Conservation (phyloP, 2,888 invertebrate genomes). For the Megaustenia siamemsis region DNA sequence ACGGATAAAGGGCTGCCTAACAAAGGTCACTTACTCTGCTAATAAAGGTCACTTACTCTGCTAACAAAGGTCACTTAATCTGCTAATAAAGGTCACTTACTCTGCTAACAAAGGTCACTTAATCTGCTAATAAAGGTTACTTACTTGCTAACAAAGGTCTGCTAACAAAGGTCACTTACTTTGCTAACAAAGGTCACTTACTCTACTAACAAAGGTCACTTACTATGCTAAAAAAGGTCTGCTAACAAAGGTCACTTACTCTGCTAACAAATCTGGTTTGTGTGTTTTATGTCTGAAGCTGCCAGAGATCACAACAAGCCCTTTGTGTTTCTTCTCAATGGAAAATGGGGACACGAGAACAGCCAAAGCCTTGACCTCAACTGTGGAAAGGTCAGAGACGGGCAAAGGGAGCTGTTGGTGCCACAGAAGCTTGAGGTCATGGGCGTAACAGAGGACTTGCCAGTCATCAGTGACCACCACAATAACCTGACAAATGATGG, state of each 20-base stretch:
- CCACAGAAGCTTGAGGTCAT: slow-evolving; percentile 73
- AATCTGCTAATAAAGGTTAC: no score
- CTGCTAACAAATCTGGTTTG: slow-evolving; percentile 42
- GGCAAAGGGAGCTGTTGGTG: slow-evolving; percentile 65
- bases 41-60: slow-evolving; percentile 28
- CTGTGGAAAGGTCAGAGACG: slow-evolving; percentile 62
- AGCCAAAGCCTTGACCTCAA: slow-evolving; percentile 72
- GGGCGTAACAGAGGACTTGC: slow-evolving; percentile 75
- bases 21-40: no score
- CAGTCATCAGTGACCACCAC: slow-evolving; percentile 76
- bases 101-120: no score
- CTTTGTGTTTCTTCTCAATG: slow-evolving; percentile 72
- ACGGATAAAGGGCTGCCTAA: no score
- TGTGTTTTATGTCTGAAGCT: slow-evolving; percentile 72
- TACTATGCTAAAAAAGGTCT: no score
- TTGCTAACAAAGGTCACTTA: no score
- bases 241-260: slow-evolving; percentile 21
- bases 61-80: slow-evolving; percentile 29
- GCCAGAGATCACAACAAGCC: slow-evolving; percentile 74
- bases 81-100: no score
- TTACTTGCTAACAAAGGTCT: no score
- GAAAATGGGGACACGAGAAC: slow-evolving; percentile 72
- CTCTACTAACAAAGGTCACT: no score
- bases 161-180: no score
- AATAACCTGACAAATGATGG: slow-evolving; percentile 76